A percentile compares a stretch with the other conserved stretches of the same genome.
These are phyloP conservation scores for Planococcus citri DNA, from an alignment of 1,140 invertebrate species.

Conservation along the genomic window DNA sequence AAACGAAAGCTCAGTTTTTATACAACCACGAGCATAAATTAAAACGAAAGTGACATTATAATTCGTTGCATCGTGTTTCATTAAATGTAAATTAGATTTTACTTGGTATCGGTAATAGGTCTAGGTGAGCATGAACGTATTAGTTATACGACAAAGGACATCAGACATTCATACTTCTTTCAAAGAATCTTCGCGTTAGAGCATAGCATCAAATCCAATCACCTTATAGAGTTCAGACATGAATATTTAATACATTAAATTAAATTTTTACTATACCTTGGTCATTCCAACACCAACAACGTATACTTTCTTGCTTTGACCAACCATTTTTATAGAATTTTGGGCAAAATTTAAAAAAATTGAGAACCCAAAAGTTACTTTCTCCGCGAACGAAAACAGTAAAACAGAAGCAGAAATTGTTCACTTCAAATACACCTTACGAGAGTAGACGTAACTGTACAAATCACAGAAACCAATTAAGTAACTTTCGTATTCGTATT, in stretches of 20 bases:
- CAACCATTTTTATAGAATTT: not conserved
- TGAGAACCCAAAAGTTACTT: not conserved
- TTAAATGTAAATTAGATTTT: slow-evolving; percentile 15
- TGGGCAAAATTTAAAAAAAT: not conserved
- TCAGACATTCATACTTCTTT: no score
- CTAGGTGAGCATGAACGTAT: no score
- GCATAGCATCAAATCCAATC: no score
- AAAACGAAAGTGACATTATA: slow-evolving; percentile 11
- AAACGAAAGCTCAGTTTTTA: not conserved
- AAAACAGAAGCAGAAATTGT: not conserved
- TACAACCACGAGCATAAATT: not conserved
- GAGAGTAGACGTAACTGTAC: not conserved
- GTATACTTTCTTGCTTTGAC: slow-evolving; percentile 47
- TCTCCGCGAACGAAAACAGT: not conserved
- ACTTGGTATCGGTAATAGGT: not conserved
- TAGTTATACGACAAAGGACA: no score
- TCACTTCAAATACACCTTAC: not conserved
- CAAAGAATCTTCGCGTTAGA: no score
- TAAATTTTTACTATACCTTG: slow-evolving; percentile 55
- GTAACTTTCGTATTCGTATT: not conserved
- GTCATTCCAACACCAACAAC: slow-evolving; percentile 97
- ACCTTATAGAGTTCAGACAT: no score
- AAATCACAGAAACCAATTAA: not conserved
- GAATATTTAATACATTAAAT: no score
- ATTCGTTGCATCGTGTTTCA: not conserved